Evolutionary conservation across 2,797 vertebrate genomes (phyloP), one percentile per base, ranked within the genome.

Genomic region (Arrhamphus sclerolepis): DNA sequence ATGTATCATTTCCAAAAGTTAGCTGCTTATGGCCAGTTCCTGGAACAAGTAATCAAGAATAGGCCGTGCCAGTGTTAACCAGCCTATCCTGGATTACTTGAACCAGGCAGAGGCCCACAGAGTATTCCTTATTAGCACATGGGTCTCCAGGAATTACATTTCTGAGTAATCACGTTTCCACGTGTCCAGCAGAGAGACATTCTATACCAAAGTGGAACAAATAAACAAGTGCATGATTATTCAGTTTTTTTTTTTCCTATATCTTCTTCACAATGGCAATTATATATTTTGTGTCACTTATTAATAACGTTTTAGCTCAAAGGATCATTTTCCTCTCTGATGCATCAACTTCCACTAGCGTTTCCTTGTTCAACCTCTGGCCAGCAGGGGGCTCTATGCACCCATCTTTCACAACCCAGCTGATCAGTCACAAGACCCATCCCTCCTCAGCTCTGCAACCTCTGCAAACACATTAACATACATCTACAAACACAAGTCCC

Each of bases 41-140:
- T 92, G 95, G 95, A 94, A 95, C 96, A 98, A 98, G 96, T 96
- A 95, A 97, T 94, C 96, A 87, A 96, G 95, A 95, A 96, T 93
- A 98, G 95, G 96, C 96, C 94, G 94, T 86, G 88, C 88, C 73
- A 91, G 89, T 46, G 85, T 92, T 90, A 95, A 94, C 94, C 92
- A 97, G 96, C 96, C 96, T 98, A 98, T 98, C 96, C 96, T 98
- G 96, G 96, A 98, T 98, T 98, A 98, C 96, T 98, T 98, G 96
- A 98, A 97, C 91, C 95, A 92, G 94, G 95, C 92, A 75, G 82
- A 82, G 92, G 93, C 95, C 89, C 66, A 59, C 46, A 18, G 62
- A 58, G 57, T 69, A 71, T 42, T 62, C 67, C 58, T 62, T 14
- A 28, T 20, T 46, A 49, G 54, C 75, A 67, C 63, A 44, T 0